Percentiles rank a stretch among this genome's conserved stretches.
Conservation (phyloP, 1,140 invertebrate species). For the Caenorhabditis brenneri region DNA sequence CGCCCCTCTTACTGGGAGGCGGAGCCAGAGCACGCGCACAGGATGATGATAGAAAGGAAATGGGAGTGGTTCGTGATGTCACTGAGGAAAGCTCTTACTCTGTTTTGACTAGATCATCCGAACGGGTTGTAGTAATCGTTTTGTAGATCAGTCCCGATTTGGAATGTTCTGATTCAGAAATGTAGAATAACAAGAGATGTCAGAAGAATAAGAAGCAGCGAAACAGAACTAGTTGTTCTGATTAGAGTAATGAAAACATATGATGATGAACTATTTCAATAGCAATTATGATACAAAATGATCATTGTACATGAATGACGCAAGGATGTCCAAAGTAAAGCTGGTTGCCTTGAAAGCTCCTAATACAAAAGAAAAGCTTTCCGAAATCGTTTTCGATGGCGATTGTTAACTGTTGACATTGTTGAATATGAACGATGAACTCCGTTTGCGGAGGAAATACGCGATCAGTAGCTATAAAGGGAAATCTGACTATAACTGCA, state of each 20-base stretch:
- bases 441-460: too few relatives aligned
- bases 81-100: neutral
- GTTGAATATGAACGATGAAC: too few relatives aligned
- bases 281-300: slow-evolving; percentile 15
- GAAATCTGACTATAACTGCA: too few relatives aligned
- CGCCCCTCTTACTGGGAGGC: neutral
- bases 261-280: neutral
- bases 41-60: slow-evolving; percentile 21
- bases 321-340: too few relatives aligned
- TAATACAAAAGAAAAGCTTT: too few relatives aligned
- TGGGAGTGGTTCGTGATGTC: neutral
- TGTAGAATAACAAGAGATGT: neutral
- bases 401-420: too few relatives aligned
- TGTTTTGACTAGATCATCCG: neutral
- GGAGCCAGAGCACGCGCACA: neutral
- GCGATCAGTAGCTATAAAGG: too few relatives aligned
- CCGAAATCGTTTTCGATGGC: too few relatives aligned
- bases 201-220: neutral
- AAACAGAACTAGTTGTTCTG: neutral
- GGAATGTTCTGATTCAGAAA: neutral
- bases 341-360: too few relatives aligned
- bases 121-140: neutral
- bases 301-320: neutral
- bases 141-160: neutral
- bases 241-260: neutral